Evolutionary conservation across 2,797 vertebrate species (phyloP), one percentile per base, ranked within the genome.

Genomic region (Paratrypauchen microcephalus): DNA sequence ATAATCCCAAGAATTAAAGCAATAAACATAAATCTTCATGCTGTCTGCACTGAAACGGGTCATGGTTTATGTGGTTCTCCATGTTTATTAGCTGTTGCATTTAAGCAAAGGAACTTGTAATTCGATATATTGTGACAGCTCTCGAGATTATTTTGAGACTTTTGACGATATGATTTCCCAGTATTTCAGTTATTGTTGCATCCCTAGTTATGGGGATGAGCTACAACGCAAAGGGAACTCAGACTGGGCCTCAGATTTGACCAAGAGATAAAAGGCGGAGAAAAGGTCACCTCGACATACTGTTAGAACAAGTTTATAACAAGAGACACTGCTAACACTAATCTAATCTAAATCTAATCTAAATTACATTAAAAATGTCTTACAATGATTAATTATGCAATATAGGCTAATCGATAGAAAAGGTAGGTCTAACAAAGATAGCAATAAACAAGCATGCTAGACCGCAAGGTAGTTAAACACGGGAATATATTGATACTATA

Each of bases 281-380:
- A 87, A 91, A 91, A 92, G 90, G 91, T 92, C 90, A 92, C 86
- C 75, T 82, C 85, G 64, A 83, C 86, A 83, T 81, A 78, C 83
- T 86, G 83, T 72, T 71, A 83, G 86, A 88, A 83, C 78, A 86
- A 77, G 79, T 75, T 86, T 80, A 83, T 74, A 91, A 81, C 82
- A 79, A 86, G 86, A 83, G 32, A 32, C 30, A 32, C 0, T 6
- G 32, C 30, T 32, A 32, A 32, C 32, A 9, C 32, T 36, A 36
- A 36, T 36, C 32, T 36, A 36, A 36, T 36, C 7, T 36, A 36
- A 36, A 36, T 36, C 32, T 36, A 2, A 36, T 36, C 28, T 11
- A 32, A 60, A 30, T 36, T 19, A n/a, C 4, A 19, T n/a, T 11
- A 60, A 60, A n/a, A 13, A 19, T n/a, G 18, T 18, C 11, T 60